Percentiles rank a stretch among this genome's conserved stretches.
Conservation (phyloP, 1,140 invertebrate species). For the Eumeta japonica region DNA sequence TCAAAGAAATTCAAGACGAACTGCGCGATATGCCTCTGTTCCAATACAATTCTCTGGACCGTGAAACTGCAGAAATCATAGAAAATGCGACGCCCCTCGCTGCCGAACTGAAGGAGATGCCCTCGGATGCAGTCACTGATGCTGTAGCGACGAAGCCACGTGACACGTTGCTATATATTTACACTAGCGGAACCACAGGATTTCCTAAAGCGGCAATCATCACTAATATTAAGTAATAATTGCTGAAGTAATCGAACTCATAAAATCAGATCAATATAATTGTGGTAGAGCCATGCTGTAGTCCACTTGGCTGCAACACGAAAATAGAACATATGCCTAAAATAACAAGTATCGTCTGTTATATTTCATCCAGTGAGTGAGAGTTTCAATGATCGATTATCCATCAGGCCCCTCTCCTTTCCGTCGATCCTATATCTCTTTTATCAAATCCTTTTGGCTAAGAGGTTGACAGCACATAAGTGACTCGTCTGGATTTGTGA, state of each 20-base stretch:
- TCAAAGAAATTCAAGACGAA: constrained; percentile 56
- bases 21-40: constrained; percentile 58
- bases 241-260: not conserved
- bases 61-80: constrained; percentile 28
- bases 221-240: constrained; percentile 70
- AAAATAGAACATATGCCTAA: too few species aligned
- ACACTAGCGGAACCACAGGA: constrained; percentile 93
- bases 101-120: constrained; percentile 45
- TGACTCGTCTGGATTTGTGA: too few species aligned
- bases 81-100: constrained; percentile 54
- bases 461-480: too few species aligned
- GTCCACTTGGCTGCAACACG: too few species aligned
- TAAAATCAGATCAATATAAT: too few species aligned
- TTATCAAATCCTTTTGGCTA: too few species aligned
- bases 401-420: too few species aligned
- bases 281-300: too few species aligned
- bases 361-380: too few species aligned
- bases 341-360: too few species aligned
- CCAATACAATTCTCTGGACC: constrained; percentile 57
- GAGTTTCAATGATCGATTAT: too few species aligned
- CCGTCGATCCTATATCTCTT: too few species aligned
- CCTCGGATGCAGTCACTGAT: constrained; percentile 30
- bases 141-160: constrained; percentile 33
- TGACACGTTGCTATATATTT: constrained; percentile 79
- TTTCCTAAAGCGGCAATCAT: constrained; percentile 92